A percentile compares a stretch with the other conserved stretches of the same genome.
These are phyloP conservation scores for Phoeniculus purpureus DNA, from an alignment of 2,797 vertebrate species.

Conservation along the genomic window DNA sequence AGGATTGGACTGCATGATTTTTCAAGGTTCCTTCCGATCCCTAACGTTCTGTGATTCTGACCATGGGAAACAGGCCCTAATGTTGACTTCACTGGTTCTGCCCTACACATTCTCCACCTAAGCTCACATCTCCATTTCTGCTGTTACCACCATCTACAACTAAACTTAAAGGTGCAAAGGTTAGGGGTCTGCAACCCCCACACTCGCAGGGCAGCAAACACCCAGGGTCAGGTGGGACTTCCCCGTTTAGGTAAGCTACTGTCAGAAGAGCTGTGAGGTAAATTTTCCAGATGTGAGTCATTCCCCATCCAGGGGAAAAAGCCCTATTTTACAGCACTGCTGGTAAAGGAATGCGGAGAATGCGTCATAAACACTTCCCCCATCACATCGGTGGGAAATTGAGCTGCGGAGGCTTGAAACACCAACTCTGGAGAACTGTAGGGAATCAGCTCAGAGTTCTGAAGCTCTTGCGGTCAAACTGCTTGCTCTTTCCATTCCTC, in stretches of 20 bases:
- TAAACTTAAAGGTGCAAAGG: not conserved
- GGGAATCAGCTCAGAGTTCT: not conserved
- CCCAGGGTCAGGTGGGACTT: not conserved
- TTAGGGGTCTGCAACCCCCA: not conserved
- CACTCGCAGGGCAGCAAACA: not conserved
- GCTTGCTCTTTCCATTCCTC: not conserved
- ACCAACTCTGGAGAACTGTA: not conserved
- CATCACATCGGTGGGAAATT: conserved; percentile 23
- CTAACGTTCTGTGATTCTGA: not conserved
- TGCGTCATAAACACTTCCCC: not conserved
- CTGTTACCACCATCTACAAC: not conserved
- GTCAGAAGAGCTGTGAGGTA: not conserved
- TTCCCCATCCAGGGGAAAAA: not conserved
- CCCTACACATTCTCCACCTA: not conserved
- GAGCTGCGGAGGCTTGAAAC: not conserved
- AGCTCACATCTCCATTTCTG: not conserved
- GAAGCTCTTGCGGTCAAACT: not conserved
- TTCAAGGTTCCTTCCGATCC: not conserved
- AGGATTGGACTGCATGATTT: no score
- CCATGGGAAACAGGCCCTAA: not conserved
- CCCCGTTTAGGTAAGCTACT: not conserved
- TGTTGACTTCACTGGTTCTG: not conserved
- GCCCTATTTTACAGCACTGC: conserved; percentile 5
- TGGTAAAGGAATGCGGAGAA: conserved; percentile 53
- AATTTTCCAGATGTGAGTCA: conserved; percentile 17